These are phyloP conservation scores for Mirounga angustirostris DNA, from an alignment of 2,113 vertebrate genomes.

Conservation along the genomic window DNA sequence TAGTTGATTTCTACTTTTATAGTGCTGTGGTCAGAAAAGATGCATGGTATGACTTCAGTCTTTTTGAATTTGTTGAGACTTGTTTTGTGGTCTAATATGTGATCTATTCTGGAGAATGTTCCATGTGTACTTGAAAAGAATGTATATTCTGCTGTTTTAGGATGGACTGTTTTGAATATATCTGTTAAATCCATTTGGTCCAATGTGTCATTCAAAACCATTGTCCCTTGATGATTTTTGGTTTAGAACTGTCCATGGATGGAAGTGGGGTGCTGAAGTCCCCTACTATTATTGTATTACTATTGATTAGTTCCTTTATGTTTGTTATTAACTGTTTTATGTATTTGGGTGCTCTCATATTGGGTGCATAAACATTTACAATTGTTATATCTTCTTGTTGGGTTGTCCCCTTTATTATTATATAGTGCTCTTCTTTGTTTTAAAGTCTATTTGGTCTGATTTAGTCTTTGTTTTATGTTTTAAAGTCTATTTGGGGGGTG, in stretches of 20 bases:
- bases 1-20: background rate
- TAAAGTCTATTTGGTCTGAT: background rate
- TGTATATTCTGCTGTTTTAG: background rate
- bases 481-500: background rate
- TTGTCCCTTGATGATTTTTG: background rate
- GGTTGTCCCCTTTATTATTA: background rate
- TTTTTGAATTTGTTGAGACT: background rate
- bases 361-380: background rate
- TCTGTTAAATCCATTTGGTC: background rate
- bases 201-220: background rate
- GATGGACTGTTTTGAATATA: background rate
- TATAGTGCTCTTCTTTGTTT: background rate
- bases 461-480: too few relatives aligned
- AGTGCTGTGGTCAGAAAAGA: background rate
- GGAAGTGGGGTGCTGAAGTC: background rate
- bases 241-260: background rate
- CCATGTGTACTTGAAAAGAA: background rate
- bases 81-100: background rate
- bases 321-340: background rate
- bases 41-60: background rate
- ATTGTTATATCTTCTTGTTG: background rate
- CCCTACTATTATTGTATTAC: background rate
- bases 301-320: background rate
- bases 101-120: background rate
- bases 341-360: background rate